phyloP scores from a whole-genome alignment of 1,140 invertebrate genomes.

The Diabrotica virgifera region DNA sequence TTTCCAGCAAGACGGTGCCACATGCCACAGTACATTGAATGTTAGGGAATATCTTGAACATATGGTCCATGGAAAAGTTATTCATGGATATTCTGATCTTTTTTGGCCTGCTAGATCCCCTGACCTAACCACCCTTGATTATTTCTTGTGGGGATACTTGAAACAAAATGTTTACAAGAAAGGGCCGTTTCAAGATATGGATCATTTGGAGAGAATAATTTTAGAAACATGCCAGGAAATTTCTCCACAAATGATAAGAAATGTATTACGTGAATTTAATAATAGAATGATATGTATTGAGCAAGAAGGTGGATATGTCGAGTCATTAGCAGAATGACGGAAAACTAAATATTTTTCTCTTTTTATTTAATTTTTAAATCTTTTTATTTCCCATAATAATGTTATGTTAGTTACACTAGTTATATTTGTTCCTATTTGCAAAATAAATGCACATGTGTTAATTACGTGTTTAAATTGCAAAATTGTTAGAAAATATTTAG shows the following conservation, averaged over 20 bases:
- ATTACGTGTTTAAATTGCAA: too few species aligned
- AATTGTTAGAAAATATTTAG: too few species aligned
- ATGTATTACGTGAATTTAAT: conserved; percentile 14
- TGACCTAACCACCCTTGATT: conserved; percentile 15
- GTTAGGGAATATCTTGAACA: neutral
- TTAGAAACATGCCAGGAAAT: conserved; percentile 13
- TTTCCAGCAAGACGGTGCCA: conserved; percentile 5
- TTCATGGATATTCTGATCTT: conserved; percentile 5
- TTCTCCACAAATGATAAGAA: conserved; percentile 5
- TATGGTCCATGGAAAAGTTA: too few species aligned
- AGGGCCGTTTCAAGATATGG: conserved; percentile 13
- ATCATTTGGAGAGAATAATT: conserved; percentile 15
- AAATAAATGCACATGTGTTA: too few species aligned
- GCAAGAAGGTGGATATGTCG: neutral
- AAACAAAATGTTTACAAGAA: conserved; percentile 19
- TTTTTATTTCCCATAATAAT: too few species aligned
- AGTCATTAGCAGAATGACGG: neutral
- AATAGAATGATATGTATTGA: conserved; percentile 3
- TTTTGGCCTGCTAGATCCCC: conserved; percentile 12
- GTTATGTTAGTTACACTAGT: too few species aligned
- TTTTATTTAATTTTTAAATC: neutral
- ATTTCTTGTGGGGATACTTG: conserved; percentile 15
- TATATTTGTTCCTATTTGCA: too few species aligned
- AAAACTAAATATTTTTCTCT: neutral
- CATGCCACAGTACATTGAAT: neutral